Conservation (phyloP, 1,140 invertebrate species). For the Drosophila willistoni region DNA sequence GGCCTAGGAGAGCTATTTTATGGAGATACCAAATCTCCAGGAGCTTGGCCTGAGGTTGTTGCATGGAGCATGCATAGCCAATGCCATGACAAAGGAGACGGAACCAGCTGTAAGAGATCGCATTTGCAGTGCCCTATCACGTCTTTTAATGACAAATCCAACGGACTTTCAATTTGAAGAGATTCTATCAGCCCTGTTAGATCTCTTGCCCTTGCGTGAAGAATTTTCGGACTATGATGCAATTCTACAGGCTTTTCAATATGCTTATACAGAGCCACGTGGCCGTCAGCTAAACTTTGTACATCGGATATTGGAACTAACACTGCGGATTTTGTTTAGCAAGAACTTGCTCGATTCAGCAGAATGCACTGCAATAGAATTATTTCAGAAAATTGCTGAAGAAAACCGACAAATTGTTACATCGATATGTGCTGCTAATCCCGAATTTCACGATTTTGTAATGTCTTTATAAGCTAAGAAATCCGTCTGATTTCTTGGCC, state of each 20-base stretch:
- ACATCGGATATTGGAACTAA: conserved; percentile 84
- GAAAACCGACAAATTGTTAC: too few relatives aligned
- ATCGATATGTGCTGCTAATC: too few relatives aligned
- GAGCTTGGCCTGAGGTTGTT: conserved; percentile 84
- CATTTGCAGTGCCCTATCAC: conserved; percentile 90
- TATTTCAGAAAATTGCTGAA: too few relatives aligned
- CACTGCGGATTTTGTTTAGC: conserved; percentile 84
- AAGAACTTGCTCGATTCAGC: conserved; percentile 68
- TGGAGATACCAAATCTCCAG: conserved; percentile 76
- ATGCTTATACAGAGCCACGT: conserved; percentile 86
- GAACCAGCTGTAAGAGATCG: conserved; percentile 88
- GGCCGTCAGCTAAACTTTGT: conserved; percentile 84
- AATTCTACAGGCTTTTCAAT: conserved; percentile 87
- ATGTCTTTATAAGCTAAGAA: conserved; percentile 56
- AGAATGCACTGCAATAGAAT: too few relatives aligned
- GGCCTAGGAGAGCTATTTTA: conserved; percentile 89
- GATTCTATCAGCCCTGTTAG: conserved; percentile 89
- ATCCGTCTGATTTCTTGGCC: too few relatives aligned
- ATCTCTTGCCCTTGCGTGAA: conserved; percentile 89
- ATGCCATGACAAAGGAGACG: conserved; percentile 86
- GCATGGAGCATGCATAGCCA: conserved; percentile 88
- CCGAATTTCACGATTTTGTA: conserved; percentile 60
- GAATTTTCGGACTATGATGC: conserved; percentile 90
- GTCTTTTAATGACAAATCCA: conserved; percentile 88
- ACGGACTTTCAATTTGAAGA: conserved; percentile 87